Evolutionary conservation across 2,113 vertebrate genomes (phyloP), one percentile per base, ranked within the genome.

Genomic region (Phaethornis superciliosus): DNA sequence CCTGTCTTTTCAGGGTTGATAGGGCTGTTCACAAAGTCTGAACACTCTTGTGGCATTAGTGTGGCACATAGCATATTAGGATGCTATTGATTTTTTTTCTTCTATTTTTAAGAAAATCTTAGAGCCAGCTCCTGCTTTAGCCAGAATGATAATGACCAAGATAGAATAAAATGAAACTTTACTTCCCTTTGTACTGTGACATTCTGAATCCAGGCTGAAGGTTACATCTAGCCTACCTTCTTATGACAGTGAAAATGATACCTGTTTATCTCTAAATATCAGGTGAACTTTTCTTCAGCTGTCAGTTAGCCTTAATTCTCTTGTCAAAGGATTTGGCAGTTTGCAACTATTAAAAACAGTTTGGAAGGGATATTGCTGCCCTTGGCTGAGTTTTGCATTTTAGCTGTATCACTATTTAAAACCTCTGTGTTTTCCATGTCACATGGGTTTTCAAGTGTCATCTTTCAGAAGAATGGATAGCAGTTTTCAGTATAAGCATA

Each of bases 351-450:
- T 90, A 93, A 90, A 94, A 91, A 76, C 51, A 70, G 59, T 74
- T 88, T 94, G 71, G 74, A 88, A 85, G 47, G 32, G 79, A 89
- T 94, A 91, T 89, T 82, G 64, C 89, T 85, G 75, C 52, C 85
- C 59, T 91, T 95, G 94, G 85, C 93, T 47, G 55, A 75, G 88
- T 88, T 88, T 88, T 67, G 24, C 79, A 71, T 95, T 97, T 96
- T 95, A 83, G 47, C 75, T 80, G 37, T 35, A 78, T 85, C 82
- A 59, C 81, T 95, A 80, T 94, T 96, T 95, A 95, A 94, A 91
- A 70, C 91, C 79, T 30, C 74, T 83, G 44, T 88, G 75, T 93
- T 96, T 94, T 96, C 91, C 85, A 81, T 85, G 79, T 81, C 68
- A 0, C 47, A 85, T 85, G 75, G 91, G 65, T 76, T 80, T 59